Percentiles rank a stretch among this genome's conserved stretches.
phyloP scores from a whole-genome alignment of 2,888 invertebrate genomes.

The Nephrotoma flavescens region DNA sequence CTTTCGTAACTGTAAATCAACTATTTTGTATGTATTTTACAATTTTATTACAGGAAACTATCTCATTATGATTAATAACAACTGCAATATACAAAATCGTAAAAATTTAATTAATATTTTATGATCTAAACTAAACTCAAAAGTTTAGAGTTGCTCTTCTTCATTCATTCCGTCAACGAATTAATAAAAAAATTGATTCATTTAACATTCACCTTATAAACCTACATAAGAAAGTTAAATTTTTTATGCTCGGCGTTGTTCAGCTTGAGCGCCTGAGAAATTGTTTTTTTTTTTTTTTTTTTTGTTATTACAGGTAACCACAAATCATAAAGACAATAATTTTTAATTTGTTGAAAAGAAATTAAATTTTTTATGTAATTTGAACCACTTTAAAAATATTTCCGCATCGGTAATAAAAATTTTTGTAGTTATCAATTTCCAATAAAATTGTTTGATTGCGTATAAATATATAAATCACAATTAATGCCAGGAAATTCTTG shows the following conservation, averaged over 20 bases:
- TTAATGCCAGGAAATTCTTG: not conserved
- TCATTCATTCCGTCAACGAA: not conserved
- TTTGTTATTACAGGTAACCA: not conserved
- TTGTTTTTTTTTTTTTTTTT: not conserved
- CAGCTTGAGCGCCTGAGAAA: not conserved
- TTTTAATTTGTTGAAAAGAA: not conserved
- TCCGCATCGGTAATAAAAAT: not conserved
- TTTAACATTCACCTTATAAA: not conserved
- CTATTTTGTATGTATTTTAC: not conserved
- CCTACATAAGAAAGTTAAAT: not conserved
- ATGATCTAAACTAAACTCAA: not conserved
- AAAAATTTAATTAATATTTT: not conserved
- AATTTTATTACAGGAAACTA: not conserved
- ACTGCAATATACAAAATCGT: not conserved
- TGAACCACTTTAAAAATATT: not conserved
- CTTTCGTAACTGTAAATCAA: not conserved
- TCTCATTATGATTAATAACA: not conserved
- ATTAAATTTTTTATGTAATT: not conserved
- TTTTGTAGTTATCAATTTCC: not conserved
- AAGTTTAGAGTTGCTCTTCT: not conserved
- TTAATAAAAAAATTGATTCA: not conserved
- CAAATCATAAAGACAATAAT: not conserved
- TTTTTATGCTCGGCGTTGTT: not conserved
- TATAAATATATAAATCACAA: not conserved
- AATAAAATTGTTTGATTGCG: not conserved